phyloP scores from a whole-genome alignment of 1,140 invertebrate species.

The Idris sp. region DNA sequence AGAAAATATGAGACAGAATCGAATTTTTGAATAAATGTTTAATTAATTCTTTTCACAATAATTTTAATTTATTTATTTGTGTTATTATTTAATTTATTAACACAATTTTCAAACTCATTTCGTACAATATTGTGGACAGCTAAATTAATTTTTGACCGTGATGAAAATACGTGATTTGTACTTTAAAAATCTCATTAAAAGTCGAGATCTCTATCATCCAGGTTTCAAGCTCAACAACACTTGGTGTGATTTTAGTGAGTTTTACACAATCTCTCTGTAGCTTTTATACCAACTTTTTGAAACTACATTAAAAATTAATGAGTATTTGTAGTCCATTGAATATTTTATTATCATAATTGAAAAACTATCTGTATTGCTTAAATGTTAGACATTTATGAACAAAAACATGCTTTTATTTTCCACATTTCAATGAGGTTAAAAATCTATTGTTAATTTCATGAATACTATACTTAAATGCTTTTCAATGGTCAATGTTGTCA shows the following conservation, averaged over 20 bases:
- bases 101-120: conserved; percentile 5
- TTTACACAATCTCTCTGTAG: not conserved
- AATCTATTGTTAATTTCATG: conserved; percentile 7
- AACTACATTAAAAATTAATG: conserved; percentile 13
- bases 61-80: too few relatives aligned
- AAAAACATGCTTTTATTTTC: conserved; percentile 9
- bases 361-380: too few relatives aligned
- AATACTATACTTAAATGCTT: conserved; percentile 17
- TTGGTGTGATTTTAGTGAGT: conserved; percentile 23
- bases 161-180: conserved; percentile 34
- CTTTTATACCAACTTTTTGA: not conserved
- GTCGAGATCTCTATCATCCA: conserved; percentile 25
- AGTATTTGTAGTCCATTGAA: conserved; percentile 7
- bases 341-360: conserved; percentile 3
- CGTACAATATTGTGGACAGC: conserved; percentile 2
- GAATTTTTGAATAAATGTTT: too few relatives aligned
- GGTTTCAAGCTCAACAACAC: conserved; percentile 21
- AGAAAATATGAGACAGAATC: too few relatives aligned
- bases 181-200: conserved; percentile 41
- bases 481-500: conserved; percentile 28
- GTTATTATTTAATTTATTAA: conserved; percentile 1
- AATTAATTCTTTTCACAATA: too few relatives aligned
- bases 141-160: conserved; percentile 19
- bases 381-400: too few relatives aligned
- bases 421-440: conserved; percentile 1